Percentiles rank a stretch among this genome's conserved stretches.
These are phyloP conservation scores for Echiichthys vipera DNA, from an alignment of 2,797 vertebrate species.

Conservation along the genomic window DNA sequence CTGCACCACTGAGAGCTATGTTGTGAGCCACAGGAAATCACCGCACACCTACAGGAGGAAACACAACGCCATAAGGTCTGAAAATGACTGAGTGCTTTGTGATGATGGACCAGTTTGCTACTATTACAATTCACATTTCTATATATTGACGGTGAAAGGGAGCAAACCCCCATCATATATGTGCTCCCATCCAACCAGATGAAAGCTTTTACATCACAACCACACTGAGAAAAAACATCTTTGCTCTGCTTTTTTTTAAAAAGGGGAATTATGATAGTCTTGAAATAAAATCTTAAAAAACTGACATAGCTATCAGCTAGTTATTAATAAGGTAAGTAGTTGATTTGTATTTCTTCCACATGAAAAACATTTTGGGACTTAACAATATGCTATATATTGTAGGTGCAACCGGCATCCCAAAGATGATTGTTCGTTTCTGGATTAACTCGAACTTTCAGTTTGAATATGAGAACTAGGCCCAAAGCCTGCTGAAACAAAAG, in stretches of 20 bases:
- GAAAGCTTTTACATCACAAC: not conserved
- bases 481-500: no score
- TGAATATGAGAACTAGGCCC: no score
- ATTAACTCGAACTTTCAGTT: no score
- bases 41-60: conserved; percentile 88
- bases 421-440: no score
- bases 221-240: no score
- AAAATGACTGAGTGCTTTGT: conserved; percentile 22
- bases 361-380: not conserved
- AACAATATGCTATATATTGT: not conserved
- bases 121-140: not conserved
- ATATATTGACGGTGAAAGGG: not conserved
- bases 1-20: conserved; percentile 81
- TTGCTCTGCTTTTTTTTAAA: no score
- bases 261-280: no score
- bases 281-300: no score
- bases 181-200: not conserved
- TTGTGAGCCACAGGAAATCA: conserved; percentile 87
- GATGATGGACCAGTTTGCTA: conserved; percentile 6
- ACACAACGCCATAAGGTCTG: conserved; percentile 55
- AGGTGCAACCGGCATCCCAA: no score
- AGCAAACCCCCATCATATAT: not conserved
- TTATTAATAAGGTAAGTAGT: no score
- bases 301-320: no score
- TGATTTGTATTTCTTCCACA: not conserved